Evolutionary conservation across 1,140 invertebrate species (phyloP), one percentile per base, ranked within the genome.

Genomic region (Philaenus spumarius): DNA sequence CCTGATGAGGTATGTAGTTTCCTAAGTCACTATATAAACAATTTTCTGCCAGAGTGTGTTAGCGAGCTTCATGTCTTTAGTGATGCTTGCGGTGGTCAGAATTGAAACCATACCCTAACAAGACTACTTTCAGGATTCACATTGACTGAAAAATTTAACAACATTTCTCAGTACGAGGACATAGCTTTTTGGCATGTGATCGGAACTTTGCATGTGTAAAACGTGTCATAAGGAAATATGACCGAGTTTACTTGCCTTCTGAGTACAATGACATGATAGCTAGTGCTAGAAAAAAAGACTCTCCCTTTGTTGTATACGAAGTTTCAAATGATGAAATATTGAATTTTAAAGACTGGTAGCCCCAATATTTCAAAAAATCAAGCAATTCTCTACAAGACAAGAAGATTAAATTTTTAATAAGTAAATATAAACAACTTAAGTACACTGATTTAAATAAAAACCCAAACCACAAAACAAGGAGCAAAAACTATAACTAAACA

Each of bases 1-100:
- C 55, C 60, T 17, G 60, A 68, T 26, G 65, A 68, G 52, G 63
- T 68, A 23, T 64, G 60, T 42, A 52, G 58, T 50, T 62, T 67
- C 39, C 19, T 64, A 46, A 47, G 40, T n/a, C 48, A 62, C 6
- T 67, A 64, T 48, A 47, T 59, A 34, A 59, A 9, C 23, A 24
- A 20, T 15, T 17, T 39, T 34, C 17, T 58, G 12, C 30, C 46
- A 2, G 23, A 51, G 26, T 26, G 1, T 23, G 19, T 55, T n/a
- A 55, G 4, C 1, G 47, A 62, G 23, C 42, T 63, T 26, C 40
- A 50, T 24, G 3, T 59, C 2, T 59, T 51, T 46, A 52, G 15
- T 35, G 59, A 65, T 42, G 62, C 26, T 26, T 58, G 56, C 42
- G 24, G 26, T 51, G 24, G 26, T 30, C 26, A 30, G 26, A 30